phyloP scores from a whole-genome alignment of 1,140 invertebrate species.

The Brachionus plicatilis region DNA sequence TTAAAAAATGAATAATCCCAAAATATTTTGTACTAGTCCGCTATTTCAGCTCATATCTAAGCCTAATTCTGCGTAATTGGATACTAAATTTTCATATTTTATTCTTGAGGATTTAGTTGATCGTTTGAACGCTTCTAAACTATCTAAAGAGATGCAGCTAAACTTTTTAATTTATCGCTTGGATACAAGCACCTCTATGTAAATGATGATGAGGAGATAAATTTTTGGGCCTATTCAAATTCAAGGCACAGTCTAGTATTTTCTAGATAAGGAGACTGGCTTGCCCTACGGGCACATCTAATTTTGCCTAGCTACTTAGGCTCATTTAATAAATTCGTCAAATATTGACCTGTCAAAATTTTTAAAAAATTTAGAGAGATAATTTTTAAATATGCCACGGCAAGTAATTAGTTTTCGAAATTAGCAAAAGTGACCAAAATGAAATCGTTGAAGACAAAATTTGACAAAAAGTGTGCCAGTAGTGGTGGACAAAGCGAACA shows the following conservation, averaged over 20 bases:
- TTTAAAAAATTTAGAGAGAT: not conserved
- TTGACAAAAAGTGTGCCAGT: not conserved
- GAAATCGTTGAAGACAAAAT: not conserved
- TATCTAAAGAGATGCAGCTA: not conserved
- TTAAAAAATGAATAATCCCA: not conserved
- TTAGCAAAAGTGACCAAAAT: not conserved
- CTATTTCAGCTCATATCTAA: not conserved
- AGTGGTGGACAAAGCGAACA: not conserved
- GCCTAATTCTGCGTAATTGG: not conserved
- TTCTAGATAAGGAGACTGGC: not conserved
- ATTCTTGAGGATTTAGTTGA: not conserved
- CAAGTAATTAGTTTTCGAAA: not conserved
- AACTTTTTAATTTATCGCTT: not conserved
- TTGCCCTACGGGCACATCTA: not conserved
- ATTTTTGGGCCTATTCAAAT: not conserved
- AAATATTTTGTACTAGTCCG: not conserved
- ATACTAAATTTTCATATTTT: not conserved
- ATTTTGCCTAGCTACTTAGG: not conserved
- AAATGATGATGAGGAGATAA: not conserved
- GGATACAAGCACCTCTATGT: not conserved
- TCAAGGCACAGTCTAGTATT: not conserved
- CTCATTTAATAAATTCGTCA: not conserved
- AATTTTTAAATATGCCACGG: not conserved
- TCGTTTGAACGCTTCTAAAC: not conserved
- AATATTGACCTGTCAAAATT: not conserved